phyloP scores from a whole-genome alignment of 2,113 vertebrate species.

The Turdus rufiventris region DNA sequence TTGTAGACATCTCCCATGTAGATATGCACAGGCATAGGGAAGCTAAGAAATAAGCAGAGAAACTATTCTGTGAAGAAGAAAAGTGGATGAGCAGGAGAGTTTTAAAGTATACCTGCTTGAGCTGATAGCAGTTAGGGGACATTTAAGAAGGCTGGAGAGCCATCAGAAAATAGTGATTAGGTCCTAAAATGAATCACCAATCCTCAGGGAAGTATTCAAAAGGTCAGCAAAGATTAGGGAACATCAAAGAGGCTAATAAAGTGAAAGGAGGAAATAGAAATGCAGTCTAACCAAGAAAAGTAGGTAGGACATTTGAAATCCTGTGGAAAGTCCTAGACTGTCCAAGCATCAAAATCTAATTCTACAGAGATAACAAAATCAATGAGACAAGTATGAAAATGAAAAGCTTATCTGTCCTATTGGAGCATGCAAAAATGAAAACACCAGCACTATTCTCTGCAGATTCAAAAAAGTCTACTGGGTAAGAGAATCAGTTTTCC shows the following conservation, averaged over 20 bases:
- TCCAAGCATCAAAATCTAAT: not conserved
- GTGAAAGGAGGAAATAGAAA: not conserved
- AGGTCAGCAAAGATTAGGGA: not conserved
- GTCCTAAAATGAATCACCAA: not conserved
- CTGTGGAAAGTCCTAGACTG: not conserved
- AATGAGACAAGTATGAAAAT: not conserved
- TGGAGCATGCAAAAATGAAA: not conserved
- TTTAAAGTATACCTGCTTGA: not conserved
- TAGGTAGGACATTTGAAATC: not conserved
- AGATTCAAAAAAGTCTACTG: not conserved
- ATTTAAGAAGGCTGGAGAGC: not conserved
- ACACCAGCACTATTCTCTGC: not conserved
- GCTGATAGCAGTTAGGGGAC: not conserved
- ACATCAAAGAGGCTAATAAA: conserved; percentile 1
- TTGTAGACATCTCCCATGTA: not conserved
- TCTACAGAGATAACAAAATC: not conserved
- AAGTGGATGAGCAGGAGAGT: not conserved
- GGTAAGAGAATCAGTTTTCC: not conserved
- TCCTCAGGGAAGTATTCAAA: not conserved
- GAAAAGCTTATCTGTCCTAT: not conserved
- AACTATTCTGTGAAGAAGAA: not conserved
- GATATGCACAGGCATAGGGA: not conserved
- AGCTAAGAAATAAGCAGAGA: not conserved
- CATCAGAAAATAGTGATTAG: not conserved
- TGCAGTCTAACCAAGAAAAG: not conserved